Conservation (phyloP, 1,140 invertebrate genomes). For the Aphelinus certus region DNA sequence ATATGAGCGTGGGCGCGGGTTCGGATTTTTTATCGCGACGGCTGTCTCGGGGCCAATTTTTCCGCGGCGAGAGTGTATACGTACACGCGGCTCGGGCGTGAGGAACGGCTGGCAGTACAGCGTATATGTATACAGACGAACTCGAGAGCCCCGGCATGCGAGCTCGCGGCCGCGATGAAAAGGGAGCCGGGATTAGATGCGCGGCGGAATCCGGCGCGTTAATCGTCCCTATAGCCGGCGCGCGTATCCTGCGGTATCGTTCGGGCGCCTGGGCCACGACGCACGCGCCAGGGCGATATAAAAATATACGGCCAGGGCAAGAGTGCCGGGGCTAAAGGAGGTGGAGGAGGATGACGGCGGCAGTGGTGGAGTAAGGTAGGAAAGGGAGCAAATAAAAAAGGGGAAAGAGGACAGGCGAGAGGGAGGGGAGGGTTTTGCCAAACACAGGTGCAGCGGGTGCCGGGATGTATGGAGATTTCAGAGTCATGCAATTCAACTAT, state of each 20-base stretch:
- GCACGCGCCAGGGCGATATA: constrained; percentile 19
- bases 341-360: constrained; percentile 24
- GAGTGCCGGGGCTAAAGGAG: constrained; percentile 37
- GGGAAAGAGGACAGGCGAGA: constrained; percentile 35
- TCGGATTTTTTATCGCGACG: neutral
- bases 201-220: constrained; percentile 21
- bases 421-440: constrained; percentile 38
- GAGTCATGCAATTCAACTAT: constrained; percentile 67
- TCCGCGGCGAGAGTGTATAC: constrained; percentile 10
- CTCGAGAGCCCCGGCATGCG: too few relatives aligned
- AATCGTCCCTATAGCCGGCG: constrained; percentile 15
- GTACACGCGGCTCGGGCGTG: neutral
- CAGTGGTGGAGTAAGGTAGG: constrained; percentile 37
- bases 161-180: too few relatives aligned
- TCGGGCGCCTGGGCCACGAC: constrained; percentile 11
- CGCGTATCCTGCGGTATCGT: neutral
- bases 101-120: neutral
- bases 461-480: constrained; percentile 63
- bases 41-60: constrained; percentile 15
- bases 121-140: too few relatives aligned
- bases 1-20: neutral
- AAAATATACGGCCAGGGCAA: constrained; percentile 33
- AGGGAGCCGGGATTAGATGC: too few relatives aligned
- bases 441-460: neutral
- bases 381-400: constrained; percentile 14